Percentiles rank a stretch among this genome's conserved stretches.
These are phyloP conservation scores for Cerastis rubricosa DNA, from an alignment of 2,888 invertebrate species.

Conservation along the genomic window DNA sequence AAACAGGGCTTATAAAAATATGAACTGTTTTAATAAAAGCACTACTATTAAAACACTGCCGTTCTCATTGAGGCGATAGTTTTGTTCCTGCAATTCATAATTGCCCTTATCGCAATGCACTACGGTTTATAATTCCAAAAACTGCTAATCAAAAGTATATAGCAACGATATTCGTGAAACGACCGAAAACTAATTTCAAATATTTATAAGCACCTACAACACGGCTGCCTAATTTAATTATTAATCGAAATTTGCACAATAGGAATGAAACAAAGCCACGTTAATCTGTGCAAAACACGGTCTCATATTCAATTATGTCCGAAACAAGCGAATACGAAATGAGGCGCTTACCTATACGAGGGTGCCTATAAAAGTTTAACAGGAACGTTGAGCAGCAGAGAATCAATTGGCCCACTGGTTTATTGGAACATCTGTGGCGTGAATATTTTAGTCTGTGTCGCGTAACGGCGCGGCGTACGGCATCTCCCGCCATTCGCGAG, in stretches of 20 bases:
- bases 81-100: slow-evolving; percentile 20
- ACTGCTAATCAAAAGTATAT: slow-evolving; percentile 37
- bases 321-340: slow-evolving; percentile 72
- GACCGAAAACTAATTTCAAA: slow-evolving; percentile 70
- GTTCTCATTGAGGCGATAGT: slow-evolving; percentile 21
- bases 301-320: slow-evolving; percentile 78
- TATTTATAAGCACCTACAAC: slow-evolving; percentile 66
- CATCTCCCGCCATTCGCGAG: slow-evolving; percentile 79
- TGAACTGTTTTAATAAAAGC: slow-evolving; percentile 24
- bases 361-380: slow-evolving; percentile 51
- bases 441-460: slow-evolving; percentile 61
- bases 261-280: slow-evolving; percentile 74
- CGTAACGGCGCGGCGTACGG: slow-evolving; percentile 34
- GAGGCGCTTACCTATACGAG: slow-evolving; percentile 65
- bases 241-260: slow-evolving; percentile 73
- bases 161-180: slow-evolving; percentile 53
- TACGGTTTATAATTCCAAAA: slow-evolving; percentile 43
- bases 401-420: slow-evolving; percentile 61
- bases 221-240: slow-evolving; percentile 72
- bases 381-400: slow-evolving; percentile 55
- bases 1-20: slow-evolving; percentile 27
- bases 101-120: slow-evolving; percentile 10
- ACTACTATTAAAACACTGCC: slow-evolving; percentile 39
- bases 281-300: slow-evolving; percentile 76
- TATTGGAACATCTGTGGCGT: slow-evolving; percentile 53